Evolutionary conservation across 1,140 invertebrate species (phyloP).

Genomic region (Eumeta japonica): DNA sequence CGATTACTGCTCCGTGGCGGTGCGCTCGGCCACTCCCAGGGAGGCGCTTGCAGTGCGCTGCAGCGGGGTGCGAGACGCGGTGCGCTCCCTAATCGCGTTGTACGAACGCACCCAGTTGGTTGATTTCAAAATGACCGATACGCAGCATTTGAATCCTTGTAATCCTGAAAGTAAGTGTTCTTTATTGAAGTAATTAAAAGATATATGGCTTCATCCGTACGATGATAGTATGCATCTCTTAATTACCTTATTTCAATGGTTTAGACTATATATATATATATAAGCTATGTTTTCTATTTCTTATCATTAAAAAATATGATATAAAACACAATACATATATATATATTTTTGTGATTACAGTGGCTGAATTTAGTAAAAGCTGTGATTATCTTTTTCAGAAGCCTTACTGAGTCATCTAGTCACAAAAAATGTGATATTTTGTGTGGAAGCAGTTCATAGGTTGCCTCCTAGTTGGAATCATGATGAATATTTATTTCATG

Average conservation of each 20-base stretch:
- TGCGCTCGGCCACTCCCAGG: slow-evolving; percentile 34
- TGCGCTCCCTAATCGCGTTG: slow-evolving; percentile 38
- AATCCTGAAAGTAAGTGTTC: slow-evolving; percentile 31
- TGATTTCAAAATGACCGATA: slow-evolving; percentile 41
- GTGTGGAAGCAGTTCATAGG: slow-evolving; percentile 82
- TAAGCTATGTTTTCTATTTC: too few species aligned
- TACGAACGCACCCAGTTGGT: slow-evolving; percentile 35
- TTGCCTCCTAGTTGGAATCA: slow-evolving; percentile 76
- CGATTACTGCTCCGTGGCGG: slow-evolving; percentile 40
- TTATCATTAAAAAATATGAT: too few species aligned
- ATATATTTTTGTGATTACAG: too few species aligned
- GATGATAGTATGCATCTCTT: too few species aligned
- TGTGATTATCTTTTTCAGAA: too few species aligned
- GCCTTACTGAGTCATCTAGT: slow-evolving; percentile 68
- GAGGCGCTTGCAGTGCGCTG: slow-evolving; percentile 37
- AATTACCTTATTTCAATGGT: too few species aligned
- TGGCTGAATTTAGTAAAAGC: too few species aligned
- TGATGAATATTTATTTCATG: slow-evolving; percentile 80
- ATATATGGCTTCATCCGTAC: too few species aligned
- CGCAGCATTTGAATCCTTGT: slow-evolving; percentile 18
- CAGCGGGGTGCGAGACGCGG: slow-evolving; percentile 41
- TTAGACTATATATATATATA: too few species aligned
- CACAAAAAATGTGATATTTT: slow-evolving; percentile 76
- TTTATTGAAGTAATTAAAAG: too few species aligned
- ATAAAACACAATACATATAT: not conserved